Conservation (phyloP, 2,113 vertebrate genomes). For the Barnardius zonarius region DNA sequence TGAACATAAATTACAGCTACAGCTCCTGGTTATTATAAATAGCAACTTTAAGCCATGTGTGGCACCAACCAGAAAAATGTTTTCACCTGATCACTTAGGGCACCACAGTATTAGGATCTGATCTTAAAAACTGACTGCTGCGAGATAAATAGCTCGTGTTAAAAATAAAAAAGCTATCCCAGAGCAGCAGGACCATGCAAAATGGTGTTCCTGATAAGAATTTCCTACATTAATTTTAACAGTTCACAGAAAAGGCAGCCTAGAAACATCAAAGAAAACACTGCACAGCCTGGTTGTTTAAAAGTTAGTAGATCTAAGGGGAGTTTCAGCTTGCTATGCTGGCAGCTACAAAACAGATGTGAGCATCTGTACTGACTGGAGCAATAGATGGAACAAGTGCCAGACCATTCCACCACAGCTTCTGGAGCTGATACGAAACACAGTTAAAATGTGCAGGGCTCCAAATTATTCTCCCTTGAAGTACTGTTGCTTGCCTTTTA, state of each 20-base stretch:
- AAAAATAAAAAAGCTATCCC: background rate
- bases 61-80: slow-evolving; percentile 7
- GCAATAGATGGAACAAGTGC: background rate
- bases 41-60: slow-evolving; percentile 2
- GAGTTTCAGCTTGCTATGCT: background rate
- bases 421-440: rapidly evolving
- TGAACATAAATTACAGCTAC: background rate
- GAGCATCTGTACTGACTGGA: background rate
- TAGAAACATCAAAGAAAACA: background rate
- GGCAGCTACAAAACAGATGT: background rate
- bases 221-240: background rate
- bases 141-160: background rate
- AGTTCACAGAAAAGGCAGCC: background rate
- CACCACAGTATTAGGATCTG: background rate
- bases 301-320: background rate
- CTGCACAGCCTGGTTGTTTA: background rate
- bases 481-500: background rate
- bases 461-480: background rate
- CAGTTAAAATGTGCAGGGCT: background rate
- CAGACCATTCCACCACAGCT: background rate
- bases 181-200: background rate
- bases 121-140: background rate
- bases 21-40: slow-evolving; percentile 24
- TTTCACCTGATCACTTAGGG: background rate
- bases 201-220: background rate